A percentile compares a stretch with the other conserved stretches of the same genome.
phyloP scores from a whole-genome alignment of 1,140 invertebrate genomes.

The Drosophila santomea region DNA sequence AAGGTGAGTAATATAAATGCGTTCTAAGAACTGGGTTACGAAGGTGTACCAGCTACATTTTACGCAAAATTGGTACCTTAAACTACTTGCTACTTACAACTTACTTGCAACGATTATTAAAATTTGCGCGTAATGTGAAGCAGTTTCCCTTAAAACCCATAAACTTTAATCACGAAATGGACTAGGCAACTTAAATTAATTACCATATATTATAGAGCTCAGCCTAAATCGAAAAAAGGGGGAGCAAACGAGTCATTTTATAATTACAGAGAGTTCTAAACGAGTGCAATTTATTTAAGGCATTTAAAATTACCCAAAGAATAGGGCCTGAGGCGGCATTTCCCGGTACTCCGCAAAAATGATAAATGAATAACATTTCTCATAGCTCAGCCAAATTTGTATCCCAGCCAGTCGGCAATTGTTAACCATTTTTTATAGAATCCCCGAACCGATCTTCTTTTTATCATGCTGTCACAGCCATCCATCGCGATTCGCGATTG shows the following conservation, averaged over 20 bases:
- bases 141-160: too few species aligned
- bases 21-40: slow-evolving; percentile 8
- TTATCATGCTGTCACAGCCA: slow-evolving; percentile 34
- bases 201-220: neutral
- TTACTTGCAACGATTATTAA: too few species aligned
- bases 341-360: neutral
- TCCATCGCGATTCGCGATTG: slow-evolving; percentile 50
- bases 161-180: neutral
- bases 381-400: slow-evolving; percentile 2
- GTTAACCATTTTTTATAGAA: slow-evolving; percentile 34
- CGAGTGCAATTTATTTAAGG: neutral
- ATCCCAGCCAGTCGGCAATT: slow-evolving; percentile 31
- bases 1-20: slow-evolving; percentile 30
- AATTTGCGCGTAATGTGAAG: too few species aligned
- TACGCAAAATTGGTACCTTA: too few species aligned
- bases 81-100: too few species aligned
- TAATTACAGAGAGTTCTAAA: too few species aligned
- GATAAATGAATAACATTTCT: slow-evolving; percentile 23
- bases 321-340: neutral
- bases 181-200: neutral
- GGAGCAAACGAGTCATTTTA: too few species aligned
- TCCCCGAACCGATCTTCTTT: slow-evolving; percentile 38
- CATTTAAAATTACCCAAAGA: neutral
- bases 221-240: too few species aligned
- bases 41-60: too few species aligned